Conservation (phyloP, 2,113 vertebrate genomes). For the Callaeas wilsoni region DNA sequence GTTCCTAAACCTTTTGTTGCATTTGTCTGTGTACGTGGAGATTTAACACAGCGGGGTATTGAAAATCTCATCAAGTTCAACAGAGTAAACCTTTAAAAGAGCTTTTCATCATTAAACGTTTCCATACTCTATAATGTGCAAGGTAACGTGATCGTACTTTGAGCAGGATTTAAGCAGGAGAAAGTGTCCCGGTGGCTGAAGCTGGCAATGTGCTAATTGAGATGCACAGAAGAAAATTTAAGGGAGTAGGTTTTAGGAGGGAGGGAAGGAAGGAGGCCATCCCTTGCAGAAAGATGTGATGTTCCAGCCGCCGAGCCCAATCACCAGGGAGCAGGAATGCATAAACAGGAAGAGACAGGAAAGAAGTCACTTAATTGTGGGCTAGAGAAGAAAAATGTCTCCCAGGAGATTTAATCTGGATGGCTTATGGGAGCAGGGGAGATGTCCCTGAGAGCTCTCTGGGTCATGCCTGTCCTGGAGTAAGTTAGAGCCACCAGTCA, state of each 20-base stretch:
- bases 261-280: neutral
- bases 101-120: neutral
- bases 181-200: neutral
- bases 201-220: neutral
- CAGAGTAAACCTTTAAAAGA: neutral
- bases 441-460: neutral
- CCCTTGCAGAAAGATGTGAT: neutral
- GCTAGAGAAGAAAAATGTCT: neutral
- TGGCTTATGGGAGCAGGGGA: neutral
- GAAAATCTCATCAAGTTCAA: neutral
- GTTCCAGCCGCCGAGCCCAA: neutral
- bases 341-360: constrained; percentile 32
- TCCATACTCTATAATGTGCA: neutral
- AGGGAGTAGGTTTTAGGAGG: neutral
- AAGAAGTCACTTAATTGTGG: constrained; percentile 25
- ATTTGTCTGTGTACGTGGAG: neutral
- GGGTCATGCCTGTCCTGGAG: neutral
- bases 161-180: neutral
- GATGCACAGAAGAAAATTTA: neutral
- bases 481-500: neutral
- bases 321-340: neutral
- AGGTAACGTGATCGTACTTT: neutral
- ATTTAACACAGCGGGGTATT: neutral
- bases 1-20: neutral
- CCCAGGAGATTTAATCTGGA: neutral